Base-by-base conservation (phyloP, 2,888 invertebrate genomes). In the Pandemis corylana region DNA sequence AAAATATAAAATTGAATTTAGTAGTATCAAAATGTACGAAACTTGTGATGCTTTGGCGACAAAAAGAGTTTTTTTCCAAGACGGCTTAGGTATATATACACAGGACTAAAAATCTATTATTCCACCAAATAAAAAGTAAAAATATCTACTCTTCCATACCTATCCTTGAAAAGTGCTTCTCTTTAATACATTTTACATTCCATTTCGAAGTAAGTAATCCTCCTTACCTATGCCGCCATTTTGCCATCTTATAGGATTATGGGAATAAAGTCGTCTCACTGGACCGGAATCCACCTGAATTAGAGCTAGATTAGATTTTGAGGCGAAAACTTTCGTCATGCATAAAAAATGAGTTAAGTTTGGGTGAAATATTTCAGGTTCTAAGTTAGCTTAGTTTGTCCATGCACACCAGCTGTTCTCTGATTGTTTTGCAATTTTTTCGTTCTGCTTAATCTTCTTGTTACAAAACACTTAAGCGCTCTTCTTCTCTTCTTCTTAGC, bases 331-430 rank as follows among this genome's bases (percentile, higher is more conserved):
- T 71, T 71, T 67, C 70, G 70, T 63, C 67, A 71, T 75, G 70
- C 66, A 75, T 75, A 75, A 75, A 71, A 67, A 67, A 71, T 70
- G 53, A 53, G 70, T 51, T 15, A 69, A 69, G 68, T 51, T 69
- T 42, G 53, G 53, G 62, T 28, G 49, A 62, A 70, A 70, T 67
- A 62, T 46, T 71, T 66, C 12, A 42, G 59, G 44, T 59, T 64
- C 15, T 56, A 56, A 64, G 64, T 59, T 63, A 28, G 41, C n/a
- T 65, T 28, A 42, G 69, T 74, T 65, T 74, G 69, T 5, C 9
- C 59, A 28, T 28, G 28, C 9, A 59, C 59, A 3, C 1, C 3
- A 36, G 28, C 28, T 2, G 28, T 36, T 36, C 28, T 36, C 28
- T 36, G 2, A 36, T 36, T 36, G 28, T 36, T 36, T 36, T 36